Percentiles rank a stretch among this genome's conserved stretches.
These are phyloP conservation scores for Oreonectes daqikongensis DNA, from an alignment of 2,797 vertebrate species.

Conservation along the genomic window DNA sequence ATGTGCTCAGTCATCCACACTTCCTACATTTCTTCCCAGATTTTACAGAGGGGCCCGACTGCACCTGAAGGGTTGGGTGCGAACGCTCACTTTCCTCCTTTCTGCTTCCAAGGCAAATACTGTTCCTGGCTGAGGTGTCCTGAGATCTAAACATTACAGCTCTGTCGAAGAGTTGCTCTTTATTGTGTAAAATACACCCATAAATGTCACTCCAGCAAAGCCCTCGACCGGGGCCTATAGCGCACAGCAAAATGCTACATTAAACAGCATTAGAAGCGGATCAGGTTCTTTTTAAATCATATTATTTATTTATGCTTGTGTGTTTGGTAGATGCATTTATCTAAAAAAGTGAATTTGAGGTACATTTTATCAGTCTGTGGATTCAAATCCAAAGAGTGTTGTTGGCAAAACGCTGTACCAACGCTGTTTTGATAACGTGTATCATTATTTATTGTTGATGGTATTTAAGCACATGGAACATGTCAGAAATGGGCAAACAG, in stretches of 20 bases:
- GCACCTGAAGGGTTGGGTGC: constrained; percentile 51
- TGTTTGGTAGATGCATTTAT: not conserved
- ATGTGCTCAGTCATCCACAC: constrained; percentile 1
- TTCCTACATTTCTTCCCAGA: not conserved
- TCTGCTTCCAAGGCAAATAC: constrained; percentile 63
- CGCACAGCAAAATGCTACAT: constrained; percentile 47
- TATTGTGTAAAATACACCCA: constrained; percentile 24
- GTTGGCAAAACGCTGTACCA: too few relatives aligned
- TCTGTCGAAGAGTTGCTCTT: constrained; percentile 27
- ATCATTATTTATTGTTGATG: too few relatives aligned
- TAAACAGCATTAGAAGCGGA: constrained; percentile 60
- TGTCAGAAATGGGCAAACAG: too few relatives aligned
- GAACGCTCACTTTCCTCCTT: constrained; percentile 49
- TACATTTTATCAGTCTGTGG: not conserved
- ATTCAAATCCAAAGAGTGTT: not conserved
- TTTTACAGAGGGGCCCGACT: constrained; percentile 24
- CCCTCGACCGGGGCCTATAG: constrained; percentile 52
- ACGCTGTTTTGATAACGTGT: too few relatives aligned
- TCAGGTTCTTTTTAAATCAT: not conserved
- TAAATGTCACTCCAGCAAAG: constrained; percentile 48
- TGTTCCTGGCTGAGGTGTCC: constrained; percentile 39
- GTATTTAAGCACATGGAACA: too few relatives aligned
- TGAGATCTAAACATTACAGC: constrained; percentile 50
- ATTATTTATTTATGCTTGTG: not conserved
- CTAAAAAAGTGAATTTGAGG: not conserved